Conservation (phyloP, 2,888 invertebrate genomes). For the Pristionchus japonicus region DNA sequence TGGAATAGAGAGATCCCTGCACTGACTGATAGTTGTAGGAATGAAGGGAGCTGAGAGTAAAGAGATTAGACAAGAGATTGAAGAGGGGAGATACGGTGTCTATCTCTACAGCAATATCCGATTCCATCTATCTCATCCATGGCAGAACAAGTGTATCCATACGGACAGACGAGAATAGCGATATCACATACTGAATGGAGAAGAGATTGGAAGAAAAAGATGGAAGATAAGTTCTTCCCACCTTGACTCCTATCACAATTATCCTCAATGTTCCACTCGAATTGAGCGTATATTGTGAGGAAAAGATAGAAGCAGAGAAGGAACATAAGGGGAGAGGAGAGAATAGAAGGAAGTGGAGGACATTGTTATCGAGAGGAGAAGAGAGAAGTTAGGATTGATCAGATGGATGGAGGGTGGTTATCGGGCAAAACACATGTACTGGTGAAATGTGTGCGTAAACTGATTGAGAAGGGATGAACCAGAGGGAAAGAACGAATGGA, state of each 20-base stretch:
- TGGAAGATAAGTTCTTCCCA: neutral
- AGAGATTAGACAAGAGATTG: neutral
- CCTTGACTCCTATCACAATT: conserved; percentile 6
- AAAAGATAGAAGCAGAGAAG: neutral
- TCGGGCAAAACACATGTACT: neutral
- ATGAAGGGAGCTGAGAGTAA: neutral
- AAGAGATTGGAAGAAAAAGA: too few relatives aligned
- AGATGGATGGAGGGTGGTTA: neutral
- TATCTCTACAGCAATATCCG: neutral
- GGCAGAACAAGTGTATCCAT: neutral
- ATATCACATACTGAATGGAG: conserved; percentile 16
- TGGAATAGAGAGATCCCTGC: neutral
- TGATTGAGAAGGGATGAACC: neutral
- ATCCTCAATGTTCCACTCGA: neutral
- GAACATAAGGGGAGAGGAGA: neutral
- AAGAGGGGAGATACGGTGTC: neutral
- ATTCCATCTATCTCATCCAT: conserved; percentile 15
- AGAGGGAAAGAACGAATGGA: too few relatives aligned
- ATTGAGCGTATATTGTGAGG: neutral
- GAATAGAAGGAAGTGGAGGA: neutral
- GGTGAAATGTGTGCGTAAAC: neutral
- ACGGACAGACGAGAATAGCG: conserved; percentile 1
- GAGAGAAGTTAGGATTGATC: neutral
- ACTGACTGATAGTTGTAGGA: neutral
- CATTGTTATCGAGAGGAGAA: neutral